Base-by-base conservation (phyloP, 2,113 vertebrate genomes). In the Phylloscopus whistleri region DNA sequence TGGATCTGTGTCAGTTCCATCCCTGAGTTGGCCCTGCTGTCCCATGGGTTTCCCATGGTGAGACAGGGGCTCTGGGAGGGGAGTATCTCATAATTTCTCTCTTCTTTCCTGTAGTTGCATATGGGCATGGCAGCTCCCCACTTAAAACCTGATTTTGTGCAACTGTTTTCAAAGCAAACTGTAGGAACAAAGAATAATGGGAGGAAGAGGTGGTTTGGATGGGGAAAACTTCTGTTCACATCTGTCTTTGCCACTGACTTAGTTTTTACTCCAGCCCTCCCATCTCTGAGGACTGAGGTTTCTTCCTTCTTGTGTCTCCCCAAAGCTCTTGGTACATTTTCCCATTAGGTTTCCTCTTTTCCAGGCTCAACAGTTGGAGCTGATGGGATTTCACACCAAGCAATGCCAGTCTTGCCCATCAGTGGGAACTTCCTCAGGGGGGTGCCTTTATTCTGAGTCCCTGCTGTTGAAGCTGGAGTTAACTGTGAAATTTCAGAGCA, bases 81-180 rank as follows among this genome's bases (percentile, higher is more conserved):
- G 2, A 59, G 16, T 18, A 48, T 30, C 35, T 35, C 19, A 8
- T 16, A 4, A 35, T 48, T 13, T 33, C 18, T 69, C 41, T 33
- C 15, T 68, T 55, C 17, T 80, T 72, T 75, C 21, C 44, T 59
- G 5, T 37, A 20, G 10, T 22, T 92, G 26, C 8, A 28, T 28
- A 28, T 1, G 2, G 23, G 46, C 11, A 12, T 0, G 7, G 66
- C 3, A 6, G 24, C 26, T 81, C 23, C 46, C 10, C 27, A 16
- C 5, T 0, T 56, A 19, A 22, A 44, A n/a, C 6, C 9, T 55
- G 39, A 20, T 60, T 67, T 48, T 46, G 10, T 43, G 70, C 48
- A 75, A 15, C 31, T 2, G 5, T 68, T 80, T 75, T 35, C 62
- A 49, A 49, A 83, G 58, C 49, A 51, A 69, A 37, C 67, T 37